Base-by-base conservation (phyloP, 1,140 invertebrate species). In the Acromyrmex charruanus region DNA sequence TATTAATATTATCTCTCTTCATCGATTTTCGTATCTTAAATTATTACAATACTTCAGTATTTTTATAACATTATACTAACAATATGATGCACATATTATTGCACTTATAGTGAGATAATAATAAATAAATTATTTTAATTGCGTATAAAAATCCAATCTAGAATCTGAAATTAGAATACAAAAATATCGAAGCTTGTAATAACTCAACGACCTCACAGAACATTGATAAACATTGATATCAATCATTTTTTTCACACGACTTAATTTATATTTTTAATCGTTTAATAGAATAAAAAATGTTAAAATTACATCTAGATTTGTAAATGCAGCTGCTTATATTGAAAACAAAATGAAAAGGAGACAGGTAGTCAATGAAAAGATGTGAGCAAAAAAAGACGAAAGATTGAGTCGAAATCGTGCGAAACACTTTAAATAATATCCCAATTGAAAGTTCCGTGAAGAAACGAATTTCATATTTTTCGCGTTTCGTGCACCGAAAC, bases 371-470 rank as follows among this genome's bases (percentile, higher is more conserved):
- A 7, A 86, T 82, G n/a, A 80, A 87, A 84, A 72, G 63, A 80
- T 44, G 25, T 18, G 51, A 71, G 77, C 16, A 59, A 63, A 77
- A 77, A 49, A 66, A 86, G 55, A 31, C 44, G 80, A 88, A 82
- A 35, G 59, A 69, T 53, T 35, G 39, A 61, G 61, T 87, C 90
- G 90, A 94, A 94, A 94, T 92, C 91, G 94, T 90, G 93, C 91
- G 94, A 94, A 94, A 94, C 91, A 93, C 93, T 95, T 95, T 95
- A 94, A 95, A 94, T 95, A 94, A 95, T 95, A 94, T 90, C 74
- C 85, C 94, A 91, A 95, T 95, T 95, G 94, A 92, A 93, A 94
- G 93, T 94, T 94, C 93, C 91, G 88, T 92, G 91, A 77, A 85
- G 87, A 92, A 84, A 88, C 85, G 87, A 93, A 95, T 94, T 95